Conservation (phyloP, 2,797 vertebrate genomes). For the Propithecus deckenii region DNA sequence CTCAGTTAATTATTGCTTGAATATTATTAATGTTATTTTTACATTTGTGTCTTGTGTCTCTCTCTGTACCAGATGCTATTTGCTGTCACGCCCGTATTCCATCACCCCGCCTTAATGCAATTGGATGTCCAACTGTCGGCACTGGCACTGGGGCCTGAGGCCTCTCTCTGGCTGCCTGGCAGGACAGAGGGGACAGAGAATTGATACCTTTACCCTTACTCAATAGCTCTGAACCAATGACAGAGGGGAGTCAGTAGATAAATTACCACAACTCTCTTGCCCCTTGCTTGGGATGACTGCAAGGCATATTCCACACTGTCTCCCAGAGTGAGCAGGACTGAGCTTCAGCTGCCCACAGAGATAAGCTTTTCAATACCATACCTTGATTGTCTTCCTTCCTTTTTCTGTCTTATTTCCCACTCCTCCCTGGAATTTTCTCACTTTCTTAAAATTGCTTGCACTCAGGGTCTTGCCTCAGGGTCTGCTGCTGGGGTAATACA, state of each 20-base stretch:
- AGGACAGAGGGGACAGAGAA: background rate
- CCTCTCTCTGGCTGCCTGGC: too few relatives aligned
- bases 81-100: background rate
- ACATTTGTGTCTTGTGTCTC: background rate
- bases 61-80: background rate
- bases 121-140: background rate
- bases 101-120: too few relatives aligned
- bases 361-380: background rate
- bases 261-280: rapidly evolving
- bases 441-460: background rate
- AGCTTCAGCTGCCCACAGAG: background rate
- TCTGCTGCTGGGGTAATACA: background rate
- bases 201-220: background rate
- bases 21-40: background rate
- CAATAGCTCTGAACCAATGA: background rate
- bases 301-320: background rate
- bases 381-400: background rate
- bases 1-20: background rate
- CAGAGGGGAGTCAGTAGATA: background rate
- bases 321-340: background rate
- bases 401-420: background rate
- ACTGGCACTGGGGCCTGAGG: background rate
- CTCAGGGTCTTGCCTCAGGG: background rate
- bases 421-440: background rate
- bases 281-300: background rate